These are phyloP conservation scores for Ptiloglossa arizonensis DNA, from an alignment of 1,140 invertebrate genomes.

Conservation along the genomic window DNA sequence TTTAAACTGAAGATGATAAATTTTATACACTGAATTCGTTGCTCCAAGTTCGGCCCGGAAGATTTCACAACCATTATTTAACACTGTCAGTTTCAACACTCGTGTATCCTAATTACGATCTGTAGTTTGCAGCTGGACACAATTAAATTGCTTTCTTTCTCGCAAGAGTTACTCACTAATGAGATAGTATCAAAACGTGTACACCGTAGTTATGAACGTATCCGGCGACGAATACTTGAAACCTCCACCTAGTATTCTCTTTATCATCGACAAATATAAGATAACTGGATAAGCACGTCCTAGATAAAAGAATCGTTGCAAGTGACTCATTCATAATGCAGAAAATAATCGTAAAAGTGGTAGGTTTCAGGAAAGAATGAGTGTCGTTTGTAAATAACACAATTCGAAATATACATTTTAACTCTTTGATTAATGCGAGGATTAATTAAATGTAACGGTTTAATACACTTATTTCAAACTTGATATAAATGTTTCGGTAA, in stretches of 20 bases:
- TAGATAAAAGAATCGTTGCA: slow-evolving; percentile 67
- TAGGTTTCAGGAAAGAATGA: neutral
- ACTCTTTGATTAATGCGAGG: too few species aligned
- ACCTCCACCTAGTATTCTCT: slow-evolving; percentile 45
- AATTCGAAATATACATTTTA: too few species aligned
- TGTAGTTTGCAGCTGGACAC: neutral
- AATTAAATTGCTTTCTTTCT: neutral
- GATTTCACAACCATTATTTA: slow-evolving; percentile 67
- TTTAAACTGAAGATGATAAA: slow-evolving; percentile 88
- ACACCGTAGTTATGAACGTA: slow-evolving; percentile 1
- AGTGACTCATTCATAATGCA: slow-evolving; percentile 35
- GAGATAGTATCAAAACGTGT: slow-evolving; percentile 22
- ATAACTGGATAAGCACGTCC: slow-evolving; percentile 78
- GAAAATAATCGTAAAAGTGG: slow-evolving; percentile 1
- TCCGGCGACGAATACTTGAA: slow-evolving; percentile 57
- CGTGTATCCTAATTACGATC: neutral
- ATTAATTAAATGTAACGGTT: too few species aligned
- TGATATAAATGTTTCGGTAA: too few species aligned
- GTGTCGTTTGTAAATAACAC: too few species aligned
- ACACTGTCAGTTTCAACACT: neutral
- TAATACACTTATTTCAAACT: too few species aligned
- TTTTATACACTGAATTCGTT: slow-evolving; percentile 86
- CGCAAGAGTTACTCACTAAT: slow-evolving; percentile 13
- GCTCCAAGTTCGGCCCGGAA: slow-evolving; percentile 83
- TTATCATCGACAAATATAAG: slow-evolving; percentile 78